Evolutionary conservation across 30 jellyfish, hydroid and myxozoan genomes (phyloP).

Genomic region (Sanderia malayensis): DNA sequence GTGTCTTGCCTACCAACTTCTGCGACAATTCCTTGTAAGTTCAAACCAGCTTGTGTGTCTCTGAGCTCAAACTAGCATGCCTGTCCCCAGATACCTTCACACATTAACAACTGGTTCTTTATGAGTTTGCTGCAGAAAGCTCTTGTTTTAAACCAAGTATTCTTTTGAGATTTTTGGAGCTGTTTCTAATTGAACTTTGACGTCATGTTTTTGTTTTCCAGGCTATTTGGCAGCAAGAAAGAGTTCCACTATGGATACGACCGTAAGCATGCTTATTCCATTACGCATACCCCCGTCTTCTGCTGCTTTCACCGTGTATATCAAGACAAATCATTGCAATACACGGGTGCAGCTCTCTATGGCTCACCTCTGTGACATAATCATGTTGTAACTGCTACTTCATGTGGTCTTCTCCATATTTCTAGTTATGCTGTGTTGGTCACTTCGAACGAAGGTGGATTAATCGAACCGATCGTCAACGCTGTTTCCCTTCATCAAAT

Average conservation of each 20-base stretch:
- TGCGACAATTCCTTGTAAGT: slow-evolving; percentile 88
- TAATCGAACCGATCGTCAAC: slow-evolving; percentile 88
- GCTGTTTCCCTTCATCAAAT: slow-evolving; percentile 97
- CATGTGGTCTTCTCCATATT: not conserved
- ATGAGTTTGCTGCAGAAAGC: too few species aligned
- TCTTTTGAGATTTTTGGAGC: too few species aligned
- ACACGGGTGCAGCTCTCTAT: too few species aligned
- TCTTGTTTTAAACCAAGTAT: too few species aligned
- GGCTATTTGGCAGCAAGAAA: slow-evolving; percentile 84
- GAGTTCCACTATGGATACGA: slow-evolving; percentile 93
- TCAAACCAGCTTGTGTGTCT: not conserved
- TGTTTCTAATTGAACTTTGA: too few species aligned
- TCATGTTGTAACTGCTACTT: too few species aligned
- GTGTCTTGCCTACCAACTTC: slow-evolving; percentile 92
- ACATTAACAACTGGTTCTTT: too few species aligned
- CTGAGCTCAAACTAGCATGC: too few species aligned
- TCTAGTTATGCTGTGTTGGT: slow-evolving; percentile 87
- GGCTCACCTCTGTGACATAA: too few species aligned
- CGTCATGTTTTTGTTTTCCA: slow-evolving; percentile 8
- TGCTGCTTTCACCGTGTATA: not conserved
- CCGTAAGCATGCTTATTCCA: slow-evolving; percentile 59
- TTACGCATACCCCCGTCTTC: not conserved
- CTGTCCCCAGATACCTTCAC: too few species aligned
- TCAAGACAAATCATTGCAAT: not conserved
- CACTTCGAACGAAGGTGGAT: slow-evolving; percentile 89